These are phyloP conservation scores for Trichonephila inaurata DNA, from an alignment of 1,140 invertebrate species.

Conservation along the genomic window DNA sequence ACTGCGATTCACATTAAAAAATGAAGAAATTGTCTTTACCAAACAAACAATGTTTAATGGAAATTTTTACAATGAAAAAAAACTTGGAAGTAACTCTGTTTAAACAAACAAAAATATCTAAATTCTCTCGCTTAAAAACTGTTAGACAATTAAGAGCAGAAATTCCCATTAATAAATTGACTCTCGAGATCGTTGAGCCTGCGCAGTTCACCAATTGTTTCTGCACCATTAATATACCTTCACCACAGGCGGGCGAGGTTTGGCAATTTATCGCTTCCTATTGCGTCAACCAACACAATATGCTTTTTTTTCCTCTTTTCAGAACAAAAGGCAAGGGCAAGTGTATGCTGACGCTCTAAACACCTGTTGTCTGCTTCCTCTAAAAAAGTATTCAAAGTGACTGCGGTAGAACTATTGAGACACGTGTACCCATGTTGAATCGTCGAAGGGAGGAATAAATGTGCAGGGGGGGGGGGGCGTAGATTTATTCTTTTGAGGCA, in stretches of 20 bases:
- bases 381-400: background rate
- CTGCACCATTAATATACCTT: background rate
- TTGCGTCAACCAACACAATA: background rate
- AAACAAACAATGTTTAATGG: too few relatives aligned
- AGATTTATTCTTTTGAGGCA: background rate
- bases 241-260: background rate
- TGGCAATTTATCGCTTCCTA: slow-evolving; percentile 59
- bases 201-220: background rate
- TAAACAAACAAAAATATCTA: too few relatives aligned
- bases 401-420: background rate
- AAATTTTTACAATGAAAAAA: too few relatives aligned
- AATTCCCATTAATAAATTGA: too few relatives aligned
- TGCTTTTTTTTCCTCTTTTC: background rate
- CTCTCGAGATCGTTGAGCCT: background rate
- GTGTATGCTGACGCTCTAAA: slow-evolving; percentile 17
- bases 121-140: too few relatives aligned
- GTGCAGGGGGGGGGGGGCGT: background rate
- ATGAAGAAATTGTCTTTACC: too few relatives aligned
- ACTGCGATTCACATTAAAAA: too few relatives aligned
- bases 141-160: too few relatives aligned
- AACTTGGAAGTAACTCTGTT: too few relatives aligned
- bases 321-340: slow-evolving; percentile 40
- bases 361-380: slow-evolving; percentile 55
- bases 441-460: background rate
- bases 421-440: background rate